Evolutionary conservation across 2,888 invertebrate genomes (phyloP).

Genomic region (Zaprionus lineosus): DNA sequence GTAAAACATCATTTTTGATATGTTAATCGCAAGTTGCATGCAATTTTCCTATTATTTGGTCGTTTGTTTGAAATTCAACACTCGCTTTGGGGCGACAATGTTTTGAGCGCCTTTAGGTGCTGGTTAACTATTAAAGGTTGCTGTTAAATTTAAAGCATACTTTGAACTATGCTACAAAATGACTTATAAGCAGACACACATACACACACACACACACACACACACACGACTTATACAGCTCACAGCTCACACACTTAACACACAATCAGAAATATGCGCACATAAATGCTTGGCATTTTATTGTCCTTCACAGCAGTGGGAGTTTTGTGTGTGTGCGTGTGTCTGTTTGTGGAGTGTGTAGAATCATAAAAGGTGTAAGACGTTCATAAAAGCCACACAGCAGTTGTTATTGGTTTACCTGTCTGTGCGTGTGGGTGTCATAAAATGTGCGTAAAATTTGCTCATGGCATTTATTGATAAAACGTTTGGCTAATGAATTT

Average conservation of each 20-base stretch:
- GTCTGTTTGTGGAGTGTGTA: conserved; percentile 23
- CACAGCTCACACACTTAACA: conserved; percentile 19
- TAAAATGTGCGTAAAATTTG: conserved; percentile 77
- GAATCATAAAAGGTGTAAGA: conserved; percentile 70
- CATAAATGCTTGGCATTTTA: conserved; percentile 72
- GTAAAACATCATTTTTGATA: conserved; percentile 71
- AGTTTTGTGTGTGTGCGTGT: conserved; percentile 8
- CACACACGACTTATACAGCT: neutral
- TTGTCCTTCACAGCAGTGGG: conserved; percentile 58
- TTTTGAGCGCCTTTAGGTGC: conserved; percentile 4
- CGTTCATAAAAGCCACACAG: conserved; percentile 61
- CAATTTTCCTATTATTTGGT: conserved; percentile 76
- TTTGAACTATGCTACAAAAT: conserved; percentile 50
- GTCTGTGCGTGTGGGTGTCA: conserved; percentile 30
- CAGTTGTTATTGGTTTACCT: conserved; percentile 22
- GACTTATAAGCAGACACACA: conserved; percentile 23
- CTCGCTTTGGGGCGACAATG: conserved; percentile 12
- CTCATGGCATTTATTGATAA: conserved; percentile 75
- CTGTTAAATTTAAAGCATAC: conserved; percentile 50
- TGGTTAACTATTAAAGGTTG: conserved; percentile 11
- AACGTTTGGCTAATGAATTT: conserved; percentile 73
- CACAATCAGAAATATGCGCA: conserved; percentile 68
- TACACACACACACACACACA: conserved; percentile 2
- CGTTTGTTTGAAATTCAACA: conserved; percentile 61
- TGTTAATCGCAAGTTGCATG: conserved; percentile 72